phyloP scores from a whole-genome alignment of 2,113 vertebrate genomes.

The Nothobranchius furzeri region DNA sequence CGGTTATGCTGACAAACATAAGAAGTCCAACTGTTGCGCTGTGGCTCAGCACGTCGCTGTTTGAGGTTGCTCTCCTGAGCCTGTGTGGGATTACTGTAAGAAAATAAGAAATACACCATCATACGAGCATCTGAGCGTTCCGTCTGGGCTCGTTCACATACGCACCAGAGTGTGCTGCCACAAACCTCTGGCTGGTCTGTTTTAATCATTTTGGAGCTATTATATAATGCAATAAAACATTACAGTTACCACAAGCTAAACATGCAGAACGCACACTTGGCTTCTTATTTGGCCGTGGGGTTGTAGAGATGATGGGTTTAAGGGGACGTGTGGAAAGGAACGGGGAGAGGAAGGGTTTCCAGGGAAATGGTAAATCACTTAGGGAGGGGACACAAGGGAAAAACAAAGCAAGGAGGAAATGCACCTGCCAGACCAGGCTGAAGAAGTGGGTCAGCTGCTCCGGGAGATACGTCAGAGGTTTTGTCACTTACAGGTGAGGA shows the following conservation, averaged over 20 bases:
- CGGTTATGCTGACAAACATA: slow-evolving; percentile 51
- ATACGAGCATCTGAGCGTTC: slow-evolving; percentile 21
- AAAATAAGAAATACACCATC: slow-evolving; percentile 45
- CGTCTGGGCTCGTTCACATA: slow-evolving; percentile 48
- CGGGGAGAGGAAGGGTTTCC: slow-evolving; percentile 47
- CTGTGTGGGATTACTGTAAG: slow-evolving; percentile 45
- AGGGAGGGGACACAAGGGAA: slow-evolving; percentile 56
- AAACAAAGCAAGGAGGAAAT: slow-evolving; percentile 66
- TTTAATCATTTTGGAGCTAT: slow-evolving; percentile 62
- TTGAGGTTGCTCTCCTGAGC: slow-evolving; percentile 42
- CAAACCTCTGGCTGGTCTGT: slow-evolving; percentile 55
- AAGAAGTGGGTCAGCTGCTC: slow-evolving; percentile 22
- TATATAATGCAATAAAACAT: slow-evolving; percentile 73
- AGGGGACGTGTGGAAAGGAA: slow-evolving; percentile 58
- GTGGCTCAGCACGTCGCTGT: slow-evolving; percentile 42
- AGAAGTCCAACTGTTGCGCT: slow-evolving; percentile 40
- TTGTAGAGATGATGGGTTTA: slow-evolving; percentile 67
- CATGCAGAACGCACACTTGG: slow-evolving; percentile 56
- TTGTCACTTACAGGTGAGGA: slow-evolving; percentile 45
- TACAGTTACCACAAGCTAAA: slow-evolving; percentile 65
- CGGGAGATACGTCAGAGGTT: slow-evolving; percentile 30
- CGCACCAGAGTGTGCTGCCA: slow-evolving; percentile 34
- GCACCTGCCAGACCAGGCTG: slow-evolving; percentile 70
- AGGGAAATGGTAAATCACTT: slow-evolving; percentile 66
- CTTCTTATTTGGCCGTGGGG: slow-evolving; percentile 37